Percentiles rank a stretch among this genome's conserved stretches.
These are phyloP conservation scores for Hymenochirus boettgeri DNA, from an alignment of 2,113 vertebrate genomes.

Conservation along the genomic window DNA sequence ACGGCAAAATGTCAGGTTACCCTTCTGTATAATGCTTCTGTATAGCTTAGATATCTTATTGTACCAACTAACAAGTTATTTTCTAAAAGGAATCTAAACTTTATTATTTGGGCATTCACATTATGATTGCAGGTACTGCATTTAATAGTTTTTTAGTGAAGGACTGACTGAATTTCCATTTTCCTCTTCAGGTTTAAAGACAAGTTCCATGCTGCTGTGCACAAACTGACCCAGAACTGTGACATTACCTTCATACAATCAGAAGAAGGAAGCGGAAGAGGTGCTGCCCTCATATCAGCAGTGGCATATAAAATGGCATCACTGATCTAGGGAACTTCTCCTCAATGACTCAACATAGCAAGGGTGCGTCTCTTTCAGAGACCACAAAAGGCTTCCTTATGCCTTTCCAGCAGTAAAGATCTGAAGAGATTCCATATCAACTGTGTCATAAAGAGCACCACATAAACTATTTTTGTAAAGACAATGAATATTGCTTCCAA, in stretches of 20 bases:
- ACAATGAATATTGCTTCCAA: background rate
- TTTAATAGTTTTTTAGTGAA: background rate
- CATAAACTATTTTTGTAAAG: background rate
- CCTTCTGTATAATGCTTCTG: too few relatives aligned
- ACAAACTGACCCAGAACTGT: slow-evolving; percentile 79
- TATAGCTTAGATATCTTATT: too few relatives aligned
- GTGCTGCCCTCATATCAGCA: slow-evolving; percentile 85
- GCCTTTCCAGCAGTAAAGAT: background rate
- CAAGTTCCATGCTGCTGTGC: slow-evolving; percentile 79
- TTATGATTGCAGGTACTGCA: too few relatives aligned
- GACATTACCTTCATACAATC: slow-evolving; percentile 93
- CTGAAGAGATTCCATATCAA: background rate
- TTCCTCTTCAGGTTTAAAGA: slow-evolving; percentile 77
- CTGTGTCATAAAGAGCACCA: background rate
- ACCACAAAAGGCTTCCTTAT: background rate
- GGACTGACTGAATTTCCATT: background rate
- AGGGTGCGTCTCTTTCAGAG: background rate
- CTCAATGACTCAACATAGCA: background rate
- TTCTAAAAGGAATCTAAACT: background rate
- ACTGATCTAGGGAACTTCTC: slow-evolving; percentile 64
- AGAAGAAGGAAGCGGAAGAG: slow-evolving; percentile 87
- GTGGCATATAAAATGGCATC: slow-evolving; percentile 91
- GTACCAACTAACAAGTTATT: too few relatives aligned
- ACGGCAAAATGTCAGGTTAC: too few relatives aligned
- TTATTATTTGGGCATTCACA: too few relatives aligned